Evolutionary conservation across 2,113 vertebrate genomes (phyloP).

Genomic region (Saimiri boliviensis): DNA sequence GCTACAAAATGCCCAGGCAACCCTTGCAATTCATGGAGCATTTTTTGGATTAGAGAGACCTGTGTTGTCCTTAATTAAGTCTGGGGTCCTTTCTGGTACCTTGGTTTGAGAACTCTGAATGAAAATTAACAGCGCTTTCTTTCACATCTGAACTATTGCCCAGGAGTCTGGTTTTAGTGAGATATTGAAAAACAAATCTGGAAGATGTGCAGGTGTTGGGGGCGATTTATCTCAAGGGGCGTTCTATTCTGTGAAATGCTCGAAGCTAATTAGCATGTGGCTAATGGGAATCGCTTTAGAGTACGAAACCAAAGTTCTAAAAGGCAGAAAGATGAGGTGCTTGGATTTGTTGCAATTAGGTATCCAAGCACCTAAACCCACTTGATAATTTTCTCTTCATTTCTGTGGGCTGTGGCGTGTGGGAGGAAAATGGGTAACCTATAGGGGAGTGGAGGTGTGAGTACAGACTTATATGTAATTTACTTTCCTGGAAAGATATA

Average conservation of each 20-base stretch:
- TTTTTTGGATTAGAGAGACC: not conserved
- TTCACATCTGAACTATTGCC: not conserved
- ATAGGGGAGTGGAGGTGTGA: slow-evolving; percentile 46
- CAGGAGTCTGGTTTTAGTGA: not conserved
- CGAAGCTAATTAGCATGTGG: slow-evolving; percentile 60
- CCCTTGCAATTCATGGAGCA: not conserved
- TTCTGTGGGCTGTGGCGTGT: slow-evolving; percentile 56
- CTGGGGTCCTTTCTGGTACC: not conserved
- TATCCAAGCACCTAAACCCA: slow-evolving; percentile 56
- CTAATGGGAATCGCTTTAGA: slow-evolving; percentile 43
- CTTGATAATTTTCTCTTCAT: slow-evolving; percentile 57
- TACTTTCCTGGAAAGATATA: slow-evolving; percentile 73
- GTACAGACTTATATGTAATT: slow-evolving; percentile 57
- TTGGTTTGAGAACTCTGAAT: not conserved
- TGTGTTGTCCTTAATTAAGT: not conserved
- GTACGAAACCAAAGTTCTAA: slow-evolving; percentile 57
- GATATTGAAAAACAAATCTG: not conserved
- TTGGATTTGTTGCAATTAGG: slow-evolving; percentile 41
- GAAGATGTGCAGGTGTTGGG: not conserved
- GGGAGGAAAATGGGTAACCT: slow-evolving; percentile 62
- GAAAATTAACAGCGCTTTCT: not conserved
- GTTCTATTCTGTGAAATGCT: not conserved
- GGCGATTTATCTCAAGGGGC: slow-evolving; percentile 30
- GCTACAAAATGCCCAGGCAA: not conserved
- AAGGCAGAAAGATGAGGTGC: slow-evolving; percentile 32